phyloP scores from a whole-genome alignment of 2,888 invertebrate genomes.

The Caenorhabditis sinica region DNA sequence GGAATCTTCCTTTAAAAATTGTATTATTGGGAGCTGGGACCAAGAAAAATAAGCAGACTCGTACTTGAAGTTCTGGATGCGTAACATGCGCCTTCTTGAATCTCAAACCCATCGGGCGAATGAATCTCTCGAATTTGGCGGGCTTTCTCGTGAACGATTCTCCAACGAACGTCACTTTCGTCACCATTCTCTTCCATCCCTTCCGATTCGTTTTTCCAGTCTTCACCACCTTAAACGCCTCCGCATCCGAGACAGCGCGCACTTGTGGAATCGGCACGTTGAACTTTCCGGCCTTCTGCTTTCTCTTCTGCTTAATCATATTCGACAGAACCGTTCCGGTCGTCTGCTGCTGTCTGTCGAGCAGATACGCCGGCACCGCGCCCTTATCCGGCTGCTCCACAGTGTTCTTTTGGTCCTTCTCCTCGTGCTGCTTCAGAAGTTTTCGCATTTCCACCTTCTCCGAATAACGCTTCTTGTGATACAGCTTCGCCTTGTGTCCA shows the following conservation, averaged over 20 bases:
- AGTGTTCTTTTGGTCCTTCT: constrained; percentile 90
- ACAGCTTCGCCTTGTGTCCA: constrained; percentile 97
- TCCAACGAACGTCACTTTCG: constrained; percentile 93
- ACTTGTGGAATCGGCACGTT: constrained; percentile 99
- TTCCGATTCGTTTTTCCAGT: constrained; percentile 86
- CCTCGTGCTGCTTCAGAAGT: constrained; percentile 94
- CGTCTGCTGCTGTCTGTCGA: constrained; percentile 96
- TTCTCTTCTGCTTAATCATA: constrained; percentile 99
- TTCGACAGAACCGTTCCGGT: constrained; percentile 97
- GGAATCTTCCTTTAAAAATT: too few species aligned
- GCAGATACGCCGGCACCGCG: constrained; percentile 95
- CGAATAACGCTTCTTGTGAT: constrained; percentile 95
- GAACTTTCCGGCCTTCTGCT: constrained; percentile 99
- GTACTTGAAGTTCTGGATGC: constrained; percentile 97
- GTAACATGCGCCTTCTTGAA: constrained; percentile 92
- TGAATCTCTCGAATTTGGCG: constrained; percentile 98
- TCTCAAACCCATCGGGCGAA: constrained; percentile 91
- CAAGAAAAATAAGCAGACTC: too few species aligned
- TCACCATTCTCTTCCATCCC: constrained; percentile 99
- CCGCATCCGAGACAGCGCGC: constrained; percentile 95
- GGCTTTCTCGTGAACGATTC: constrained; percentile 99
- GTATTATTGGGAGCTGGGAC: too few species aligned
- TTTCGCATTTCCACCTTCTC: constrained; percentile 88
- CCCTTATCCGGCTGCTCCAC: constrained; percentile 88
- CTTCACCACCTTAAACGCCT: constrained; percentile 90